These are phyloP conservation scores for Chlorospingus flavigularis DNA, from an alignment of 2,797 vertebrate genomes.

Conservation along the genomic window DNA sequence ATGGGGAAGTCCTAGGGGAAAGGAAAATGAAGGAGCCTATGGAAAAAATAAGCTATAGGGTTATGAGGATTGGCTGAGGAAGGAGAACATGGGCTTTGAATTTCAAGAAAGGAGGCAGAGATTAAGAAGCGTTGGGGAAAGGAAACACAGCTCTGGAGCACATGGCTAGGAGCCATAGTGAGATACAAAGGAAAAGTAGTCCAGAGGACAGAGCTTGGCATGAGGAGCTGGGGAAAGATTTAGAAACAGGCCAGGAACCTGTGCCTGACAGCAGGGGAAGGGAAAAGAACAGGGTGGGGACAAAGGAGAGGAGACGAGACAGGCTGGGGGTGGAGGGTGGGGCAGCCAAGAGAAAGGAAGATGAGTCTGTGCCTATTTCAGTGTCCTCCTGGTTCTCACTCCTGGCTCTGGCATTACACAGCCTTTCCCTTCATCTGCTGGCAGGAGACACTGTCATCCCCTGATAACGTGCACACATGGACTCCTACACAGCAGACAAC, in stretches of 20 bases:
- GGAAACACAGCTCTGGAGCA: neutral
- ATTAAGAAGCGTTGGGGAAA: neutral
- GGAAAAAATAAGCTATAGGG: neutral
- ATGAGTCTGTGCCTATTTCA: constrained; percentile 57
- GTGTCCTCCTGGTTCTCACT: constrained; percentile 34
- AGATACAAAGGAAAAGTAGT: constrained; percentile 8
- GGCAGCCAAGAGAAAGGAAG: constrained; percentile 41
- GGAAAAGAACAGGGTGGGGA: constrained; percentile 54
- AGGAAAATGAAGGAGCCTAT: neutral
- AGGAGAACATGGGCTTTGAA: neutral
- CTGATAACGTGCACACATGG: neutral
- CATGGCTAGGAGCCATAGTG: neutral
- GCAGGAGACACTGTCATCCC: neutral
- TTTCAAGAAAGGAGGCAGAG: neutral
- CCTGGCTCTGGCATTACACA: constrained; percentile 12
- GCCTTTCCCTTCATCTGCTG: neutral
- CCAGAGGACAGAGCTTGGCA: constrained; percentile 1
- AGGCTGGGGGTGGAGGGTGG: constrained; percentile 51
- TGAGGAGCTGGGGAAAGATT: constrained; percentile 27
- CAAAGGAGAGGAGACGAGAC: constrained; percentile 30
- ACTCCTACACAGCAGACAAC: neutral
- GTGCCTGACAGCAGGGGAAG: constrained; percentile 12
- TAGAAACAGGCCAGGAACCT: constrained; percentile 50
- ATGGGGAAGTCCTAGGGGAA: neutral
- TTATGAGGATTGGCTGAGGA: neutral